Evolutionary conservation across 2,797 vertebrate genomes (phyloP), one percentile per base, ranked within the genome.

Genomic region (Myripristis murdjan): DNA sequence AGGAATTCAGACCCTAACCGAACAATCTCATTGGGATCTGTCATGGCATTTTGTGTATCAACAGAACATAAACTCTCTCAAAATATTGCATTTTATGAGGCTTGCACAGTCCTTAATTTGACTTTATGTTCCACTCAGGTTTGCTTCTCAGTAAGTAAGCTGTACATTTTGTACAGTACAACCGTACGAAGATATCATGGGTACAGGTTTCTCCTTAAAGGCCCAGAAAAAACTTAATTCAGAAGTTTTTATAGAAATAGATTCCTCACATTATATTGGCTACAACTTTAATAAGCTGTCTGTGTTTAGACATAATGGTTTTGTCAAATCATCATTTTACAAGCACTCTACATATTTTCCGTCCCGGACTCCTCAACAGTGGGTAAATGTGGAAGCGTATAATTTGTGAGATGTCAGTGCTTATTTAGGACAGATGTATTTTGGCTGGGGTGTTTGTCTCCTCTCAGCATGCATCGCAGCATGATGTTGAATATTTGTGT

Each of bases 351-450:
- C 90, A 65, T 89, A 83, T 86, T 90, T 91, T 90, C 86, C 86
- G 87, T 92, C 87, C 63, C 75, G 67, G 75, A 75, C 68, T 73
- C 86, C 73, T 81, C 83, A 83, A 84, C 83, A 70, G 75, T 5
- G 80, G 81, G 88, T 92, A 90, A 91, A 92, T 81, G 81, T 90
- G 90, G 87, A 87, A 93, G 82, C 66, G 20, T 93, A 84, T 92
- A 92, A 91, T 92, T 93, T 89, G 85, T 66, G 22, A 84, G 74
- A 88, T 92, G 90, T 88, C 85, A 77, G 84, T 92, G 86, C 85
- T 90, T 92, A 93, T 94, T 94, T 90, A 68, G 89, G 90, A 89
- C 92, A 93, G 82, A 93, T 95, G 92, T 92, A 90, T 88, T 91
- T 85, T 77, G 73, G 84, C 72, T 77, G 79, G 77, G 91, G 82